Percentiles rank a stretch among this genome's conserved stretches.
Conservation (phyloP, 2,113 vertebrate species). For the Cisticola juncidis region DNA sequence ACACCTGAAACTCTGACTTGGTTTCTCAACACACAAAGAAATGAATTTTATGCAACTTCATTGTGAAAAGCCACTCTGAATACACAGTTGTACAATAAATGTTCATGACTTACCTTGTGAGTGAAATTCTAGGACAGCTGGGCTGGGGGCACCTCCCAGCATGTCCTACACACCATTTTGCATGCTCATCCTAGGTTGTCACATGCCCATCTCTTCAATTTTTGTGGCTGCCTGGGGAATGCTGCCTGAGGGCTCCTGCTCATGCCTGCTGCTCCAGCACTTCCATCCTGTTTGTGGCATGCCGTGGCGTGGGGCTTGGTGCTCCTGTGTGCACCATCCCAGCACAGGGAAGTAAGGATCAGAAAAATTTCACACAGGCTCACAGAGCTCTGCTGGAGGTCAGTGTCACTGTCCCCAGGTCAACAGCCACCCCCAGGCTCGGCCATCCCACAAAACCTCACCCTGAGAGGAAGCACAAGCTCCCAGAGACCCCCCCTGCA, state of each 20-base stretch:
- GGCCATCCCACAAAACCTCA: accelerated
- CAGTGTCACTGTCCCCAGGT: neutral
- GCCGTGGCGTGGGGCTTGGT: neutral
- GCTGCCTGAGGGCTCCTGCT: neutral
- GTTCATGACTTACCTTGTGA: neutral
- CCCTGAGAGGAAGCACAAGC: neutral
- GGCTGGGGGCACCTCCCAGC: neutral
- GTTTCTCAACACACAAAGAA: neutral
- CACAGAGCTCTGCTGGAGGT: neutral
- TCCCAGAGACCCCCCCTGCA: neutral
- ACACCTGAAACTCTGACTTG: neutral
- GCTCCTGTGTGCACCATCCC: accelerated
- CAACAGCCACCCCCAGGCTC: neutral
- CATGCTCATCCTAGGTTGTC: neutral
- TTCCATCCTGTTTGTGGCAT: neutral
- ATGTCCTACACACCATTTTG: neutral
- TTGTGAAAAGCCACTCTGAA: neutral
- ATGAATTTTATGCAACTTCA: neutral
- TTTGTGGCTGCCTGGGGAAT: neutral
- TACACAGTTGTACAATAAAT: neutral
- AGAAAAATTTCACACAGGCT: neutral
- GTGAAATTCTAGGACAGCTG: neutral
- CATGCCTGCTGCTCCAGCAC: neutral
- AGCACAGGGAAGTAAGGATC: neutral
- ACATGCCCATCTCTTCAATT: neutral